phyloP scores from a whole-genome alignment of 2,113 vertebrate genomes.

The Scopus umbretta region DNA sequence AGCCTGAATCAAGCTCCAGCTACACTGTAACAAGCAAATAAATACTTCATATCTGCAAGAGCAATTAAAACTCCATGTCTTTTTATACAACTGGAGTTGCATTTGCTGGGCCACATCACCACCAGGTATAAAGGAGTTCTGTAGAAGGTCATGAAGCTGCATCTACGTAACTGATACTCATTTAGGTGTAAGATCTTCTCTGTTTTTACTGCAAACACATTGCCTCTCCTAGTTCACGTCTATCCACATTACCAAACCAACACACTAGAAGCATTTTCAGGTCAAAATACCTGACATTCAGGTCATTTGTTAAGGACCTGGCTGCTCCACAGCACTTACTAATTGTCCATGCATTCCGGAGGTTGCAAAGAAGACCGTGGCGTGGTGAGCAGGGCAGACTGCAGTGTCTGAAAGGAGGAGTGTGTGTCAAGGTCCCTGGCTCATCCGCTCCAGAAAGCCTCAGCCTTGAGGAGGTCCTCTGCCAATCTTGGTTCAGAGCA shows the following conservation, averaged over 20 bases:
- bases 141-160: neutral
- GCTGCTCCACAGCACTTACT: neutral
- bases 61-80: neutral
- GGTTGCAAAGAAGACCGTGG: neutral
- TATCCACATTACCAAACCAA: neutral
- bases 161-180: neutral
- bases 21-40: neutral
- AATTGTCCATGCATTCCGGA: neutral
- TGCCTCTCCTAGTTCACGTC: neutral
- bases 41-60: neutral
- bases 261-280: neutral
- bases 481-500: neutral
- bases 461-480: neutral
- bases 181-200: neutral
- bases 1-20: neutral
- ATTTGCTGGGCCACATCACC: neutral
- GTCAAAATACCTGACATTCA: neutral
- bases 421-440: fast-evolving
- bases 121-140: neutral
- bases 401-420: neutral
- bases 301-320: neutral
- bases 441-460: neutral
- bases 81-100: neutral
- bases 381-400: neutral
- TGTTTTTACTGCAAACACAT: neutral